Base-by-base conservation (phyloP, 2,888 invertebrate species). In the Nomada fucata region DNA sequence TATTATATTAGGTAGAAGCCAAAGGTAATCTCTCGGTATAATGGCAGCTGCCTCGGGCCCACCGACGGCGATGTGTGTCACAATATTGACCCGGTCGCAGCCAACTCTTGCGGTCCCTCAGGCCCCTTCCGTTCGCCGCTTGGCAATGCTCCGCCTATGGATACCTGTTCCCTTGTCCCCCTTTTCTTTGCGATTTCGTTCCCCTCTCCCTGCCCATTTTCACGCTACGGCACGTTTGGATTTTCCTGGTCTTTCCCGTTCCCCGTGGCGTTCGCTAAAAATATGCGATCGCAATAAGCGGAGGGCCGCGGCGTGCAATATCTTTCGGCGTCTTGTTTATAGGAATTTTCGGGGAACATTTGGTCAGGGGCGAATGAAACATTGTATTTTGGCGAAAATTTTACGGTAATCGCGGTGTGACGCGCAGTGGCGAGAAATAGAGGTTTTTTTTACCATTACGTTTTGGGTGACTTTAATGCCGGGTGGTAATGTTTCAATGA, bases 41-140 rank as follows among this genome's bases (percentile, higher is more conserved):
- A 82, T 84, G 76, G 76, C 61, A 83, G 74, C 79, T 76, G 76
- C 26, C 53, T 26, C 26, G 26, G 65, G 69, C 75, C 75, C 69
- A 79, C 79, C 77, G 75, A 64, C 78, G 44, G 64, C 60, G 73
- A 63, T 36, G 69, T 77, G 42, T 85, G 88, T 88, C 88, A 88
- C 75, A 88, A 88, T 88, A 88, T 88, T 88, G 84, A 86, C 87
- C 84, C 68, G 76, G 47, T 72, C 59, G 64, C 75, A 72, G 52
- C 63, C 50, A 79, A 42, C 63, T 11, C 59, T 76, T 67, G 74
- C 65, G 57, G 47, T 64, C 67, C 76, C 74, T 67, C 59, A 69
- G 77, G 71, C 76, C 70, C 76, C 70, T 74, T 82, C 69, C 70
- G 55, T 20, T 36, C 67, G 61, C 68, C 76, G 44, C 50, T 42